Conservation (phyloP, 2,113 vertebrate genomes). For the Bos indicus region DNA sequence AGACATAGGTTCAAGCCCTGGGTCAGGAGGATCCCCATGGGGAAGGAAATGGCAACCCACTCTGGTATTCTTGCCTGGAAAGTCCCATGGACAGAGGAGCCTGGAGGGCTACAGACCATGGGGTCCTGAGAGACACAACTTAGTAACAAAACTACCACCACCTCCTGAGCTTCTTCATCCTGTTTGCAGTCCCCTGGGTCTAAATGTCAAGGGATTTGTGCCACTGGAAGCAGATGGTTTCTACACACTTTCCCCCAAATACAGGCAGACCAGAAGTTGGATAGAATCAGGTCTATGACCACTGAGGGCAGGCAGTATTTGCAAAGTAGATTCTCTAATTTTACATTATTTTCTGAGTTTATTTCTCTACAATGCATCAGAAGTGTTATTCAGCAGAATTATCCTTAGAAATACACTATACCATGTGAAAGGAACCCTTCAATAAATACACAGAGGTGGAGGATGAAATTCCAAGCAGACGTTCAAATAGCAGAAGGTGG, state of each 20-base stretch:
- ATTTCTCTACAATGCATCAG: background rate
- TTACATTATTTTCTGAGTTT: background rate
- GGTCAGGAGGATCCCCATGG: background rate
- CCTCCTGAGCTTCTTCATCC: background rate
- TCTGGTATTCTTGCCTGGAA: background rate
- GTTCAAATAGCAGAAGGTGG: background rate
- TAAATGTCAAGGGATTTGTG: background rate
- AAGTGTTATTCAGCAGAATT: background rate
- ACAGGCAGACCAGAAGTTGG: background rate
- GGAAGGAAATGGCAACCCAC: background rate
- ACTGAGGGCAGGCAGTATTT: background rate
- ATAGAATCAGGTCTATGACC: background rate
- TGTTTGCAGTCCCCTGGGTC: background rate
- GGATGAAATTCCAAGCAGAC: background rate
- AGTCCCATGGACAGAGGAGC: background rate
- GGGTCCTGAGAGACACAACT: background rate
- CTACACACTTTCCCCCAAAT: fast-evolving
- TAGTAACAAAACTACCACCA: background rate
- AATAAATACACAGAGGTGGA: background rate
- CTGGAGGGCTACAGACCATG: background rate
- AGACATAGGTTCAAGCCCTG: background rate
- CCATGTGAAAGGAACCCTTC: background rate
- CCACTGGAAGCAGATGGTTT: background rate
- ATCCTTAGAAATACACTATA: background rate
- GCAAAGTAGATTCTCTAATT: background rate